Percentiles rank a stretch among this genome's conserved stretches.
Conservation (phyloP, 2,888 invertebrate genomes). For the Cheilosia variabilis region DNA sequence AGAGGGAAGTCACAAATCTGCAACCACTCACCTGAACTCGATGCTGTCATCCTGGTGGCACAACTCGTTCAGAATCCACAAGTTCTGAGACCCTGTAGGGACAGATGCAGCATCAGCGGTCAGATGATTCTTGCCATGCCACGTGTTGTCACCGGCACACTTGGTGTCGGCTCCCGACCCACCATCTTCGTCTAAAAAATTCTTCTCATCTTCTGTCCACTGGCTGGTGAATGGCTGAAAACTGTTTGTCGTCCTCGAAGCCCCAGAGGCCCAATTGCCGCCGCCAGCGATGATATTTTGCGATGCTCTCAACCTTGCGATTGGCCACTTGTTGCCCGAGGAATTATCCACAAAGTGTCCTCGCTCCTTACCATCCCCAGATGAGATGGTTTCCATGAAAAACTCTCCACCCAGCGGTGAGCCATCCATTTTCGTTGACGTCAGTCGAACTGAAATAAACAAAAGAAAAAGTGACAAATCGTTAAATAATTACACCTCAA, state of each 20-base stretch:
- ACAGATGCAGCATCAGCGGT: not conserved
- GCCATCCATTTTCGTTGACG: slow-evolving; percentile 60
- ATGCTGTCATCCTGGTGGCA: slow-evolving; percentile 78
- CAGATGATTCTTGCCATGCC: slow-evolving; percentile 73
- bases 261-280: slow-evolving; percentile 68
- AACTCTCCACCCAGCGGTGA: slow-evolving; percentile 77
- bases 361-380: slow-evolving; percentile 76
- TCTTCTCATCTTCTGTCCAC: slow-evolving; percentile 61
- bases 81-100: slow-evolving; percentile 74
- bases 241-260: slow-evolving; percentile 56
- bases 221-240: slow-evolving; percentile 58
- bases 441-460: slow-evolving; percentile 74
- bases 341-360: slow-evolving; percentile 78
- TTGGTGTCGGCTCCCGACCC: slow-evolving; percentile 61
- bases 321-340: slow-evolving; percentile 79
- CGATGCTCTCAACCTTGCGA: slow-evolving; percentile 78
- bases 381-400: slow-evolving; percentile 78
- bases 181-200: slow-evolving; percentile 65
- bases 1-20: not conserved
- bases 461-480: slow-evolving; percentile 28
- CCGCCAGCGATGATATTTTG: slow-evolving; percentile 74
- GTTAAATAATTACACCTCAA: not conserved
- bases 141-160: slow-evolving; percentile 77
- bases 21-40: slow-evolving; percentile 78
- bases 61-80: slow-evolving; percentile 79